These are phyloP conservation scores for Orthonychiurus folsomi DNA, from an alignment of 2,888 invertebrate genomes.

Conservation along the genomic window DNA sequence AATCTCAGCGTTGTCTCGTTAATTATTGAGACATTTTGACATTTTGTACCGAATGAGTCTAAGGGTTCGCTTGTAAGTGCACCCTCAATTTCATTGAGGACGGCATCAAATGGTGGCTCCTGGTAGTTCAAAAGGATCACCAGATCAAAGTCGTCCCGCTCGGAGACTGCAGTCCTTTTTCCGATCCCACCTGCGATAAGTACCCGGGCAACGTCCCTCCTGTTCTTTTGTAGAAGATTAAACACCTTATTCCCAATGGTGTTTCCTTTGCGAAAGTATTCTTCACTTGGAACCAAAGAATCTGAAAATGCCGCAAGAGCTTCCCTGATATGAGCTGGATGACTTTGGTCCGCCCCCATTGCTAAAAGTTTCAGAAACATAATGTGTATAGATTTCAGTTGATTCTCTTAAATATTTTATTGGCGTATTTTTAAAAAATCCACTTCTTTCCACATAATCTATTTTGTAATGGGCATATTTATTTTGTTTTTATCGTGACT, in stretches of 20 bases:
- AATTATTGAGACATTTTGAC: background rate
- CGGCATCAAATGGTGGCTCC: background rate
- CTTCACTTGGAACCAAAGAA: background rate
- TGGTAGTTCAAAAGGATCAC: background rate
- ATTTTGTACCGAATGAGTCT: background rate
- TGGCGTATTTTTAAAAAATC: too few species aligned
- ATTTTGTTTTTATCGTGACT: too few species aligned
- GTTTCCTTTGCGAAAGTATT: background rate
- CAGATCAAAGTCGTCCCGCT: background rate
- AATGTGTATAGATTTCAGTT: too few species aligned
- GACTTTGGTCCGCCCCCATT: background rate
- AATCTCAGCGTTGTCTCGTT: background rate
- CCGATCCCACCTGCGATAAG: background rate
- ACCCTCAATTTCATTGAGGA: background rate
- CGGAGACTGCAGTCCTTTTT: conserved; percentile 2
- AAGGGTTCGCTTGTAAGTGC: too few species aligned
- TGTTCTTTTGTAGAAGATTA: background rate
- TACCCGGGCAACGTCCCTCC: background rate
- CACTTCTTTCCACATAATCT: too few species aligned
- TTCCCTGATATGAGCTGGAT: background rate
- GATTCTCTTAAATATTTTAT: too few species aligned
- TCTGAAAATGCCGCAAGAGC: background rate
- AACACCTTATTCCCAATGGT: background rate
- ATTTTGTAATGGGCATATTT: too few species aligned
- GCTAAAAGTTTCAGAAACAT: too few species aligned